phyloP scores from a whole-genome alignment of 92 coral and sea anemone genomes.

The Ricordea florida region DNA sequence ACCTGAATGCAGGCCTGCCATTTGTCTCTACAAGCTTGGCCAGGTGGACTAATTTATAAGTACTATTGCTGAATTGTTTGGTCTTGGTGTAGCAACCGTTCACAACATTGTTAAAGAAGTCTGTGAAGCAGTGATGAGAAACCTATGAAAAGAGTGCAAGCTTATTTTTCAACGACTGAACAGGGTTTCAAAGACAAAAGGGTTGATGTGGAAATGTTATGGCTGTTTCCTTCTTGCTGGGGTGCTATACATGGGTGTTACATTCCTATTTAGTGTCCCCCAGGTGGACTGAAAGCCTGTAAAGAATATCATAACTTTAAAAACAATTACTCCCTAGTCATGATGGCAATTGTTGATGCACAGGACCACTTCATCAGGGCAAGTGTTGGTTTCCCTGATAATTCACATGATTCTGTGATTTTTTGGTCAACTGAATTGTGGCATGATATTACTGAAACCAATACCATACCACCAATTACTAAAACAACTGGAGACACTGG shows the following conservation, averaged over 20 bases:
- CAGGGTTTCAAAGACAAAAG: conserved; percentile 33
- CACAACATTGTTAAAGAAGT: conserved; percentile 45
- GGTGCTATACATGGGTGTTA: conserved; percentile 53
- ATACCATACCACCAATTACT: conserved; percentile 1
- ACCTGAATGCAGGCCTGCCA: conserved; percentile 41
- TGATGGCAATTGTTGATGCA: conserved; percentile 36
- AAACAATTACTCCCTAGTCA: conserved; percentile 16
- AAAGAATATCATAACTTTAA: conserved; percentile 49
- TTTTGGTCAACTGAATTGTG: conserved; percentile 34
- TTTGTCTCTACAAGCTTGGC: conserved; percentile 48
- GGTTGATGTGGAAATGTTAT: conserved; percentile 37
- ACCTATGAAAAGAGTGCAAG: conserved; percentile 48
- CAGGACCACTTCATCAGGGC: conserved; percentile 21
- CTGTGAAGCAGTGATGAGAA: conserved; percentile 29
- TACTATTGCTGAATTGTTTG: conserved; percentile 36
- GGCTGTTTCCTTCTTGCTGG: conserved; percentile 46
- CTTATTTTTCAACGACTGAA: conserved; percentile 23
- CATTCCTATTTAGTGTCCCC: conserved; percentile 50
- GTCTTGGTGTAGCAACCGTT: conserved; percentile 34
- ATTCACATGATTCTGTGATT: conserved; percentile 34
- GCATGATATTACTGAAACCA: conserved; percentile 36
- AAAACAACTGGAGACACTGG: not conserved
- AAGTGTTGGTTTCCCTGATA: conserved; percentile 39
- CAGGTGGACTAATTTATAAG: conserved; percentile 36
- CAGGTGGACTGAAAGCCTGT: conserved; percentile 26